Evolutionary conservation across 2,113 vertebrate genomes (phyloP), one percentile per base, ranked within the genome.

Genomic region (Cephalopholis sonnerati): DNA sequence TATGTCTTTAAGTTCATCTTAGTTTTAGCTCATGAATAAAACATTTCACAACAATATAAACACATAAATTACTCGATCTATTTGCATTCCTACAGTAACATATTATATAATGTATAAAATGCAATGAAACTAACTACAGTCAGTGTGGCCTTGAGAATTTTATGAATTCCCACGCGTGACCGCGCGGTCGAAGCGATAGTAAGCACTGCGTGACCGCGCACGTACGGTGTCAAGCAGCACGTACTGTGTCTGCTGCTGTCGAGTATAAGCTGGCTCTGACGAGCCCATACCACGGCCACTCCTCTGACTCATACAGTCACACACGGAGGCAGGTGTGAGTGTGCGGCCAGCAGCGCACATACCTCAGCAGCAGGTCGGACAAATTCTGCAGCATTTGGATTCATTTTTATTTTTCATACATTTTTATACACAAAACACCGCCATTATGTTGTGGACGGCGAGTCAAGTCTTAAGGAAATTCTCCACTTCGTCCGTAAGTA

Each of bases 401-500:
- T 64, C n/a, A 22, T 1, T 32, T 51, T 18, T 44, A 48, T 27
- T 74, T 74, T 59, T 5, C 9, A 25, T 22, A 5, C 1, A 0
- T 13, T 53, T 39, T 76, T 57, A n/a, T 22, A 50, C 12, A 22
- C 3, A n/a, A 9, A 76, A 66, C 76, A 62, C 48, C 84, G 84
- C 61, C 91, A 80, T 83, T 44, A 99, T 99, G 98, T 83, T 98
- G 95, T 95, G 94, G 95, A 91, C 93, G 27, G 93, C 94, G 46
- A 90, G 80, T n/a, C 95, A 90, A 75, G 90, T 95, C 83, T 85
- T 97, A 15, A 94, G 98, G 94, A 95, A 86, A 87, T 95, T 99
- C 94, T 97, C 96, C 94, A 96, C 96, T n/a, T 81, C 96, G 27
- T 94, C 91, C 62, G 98, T 99, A 95, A 99, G 98, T 96, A 89